A percentile compares a stretch with the other conserved stretches of the same genome.
phyloP scores from a whole-genome alignment of 2,888 invertebrate species.

The Machimus atricapillus region DNA sequence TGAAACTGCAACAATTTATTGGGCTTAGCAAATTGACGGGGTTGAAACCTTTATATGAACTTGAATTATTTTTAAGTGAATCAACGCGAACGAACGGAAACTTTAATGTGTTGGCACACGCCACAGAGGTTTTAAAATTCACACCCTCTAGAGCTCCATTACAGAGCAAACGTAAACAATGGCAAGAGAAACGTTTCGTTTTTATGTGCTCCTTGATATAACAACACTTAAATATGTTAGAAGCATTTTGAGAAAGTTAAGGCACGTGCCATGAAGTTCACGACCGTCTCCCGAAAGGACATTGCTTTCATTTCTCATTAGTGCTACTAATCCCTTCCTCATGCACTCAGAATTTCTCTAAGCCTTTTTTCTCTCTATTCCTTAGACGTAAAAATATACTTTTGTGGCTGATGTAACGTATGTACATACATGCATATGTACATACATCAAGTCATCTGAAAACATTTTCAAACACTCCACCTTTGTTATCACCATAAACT shows the following conservation, averaged over 20 bases:
- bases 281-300: not conserved
- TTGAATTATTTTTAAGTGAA: constrained; percentile 8
- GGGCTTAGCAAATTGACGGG: not conserved
- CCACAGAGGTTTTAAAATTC: constrained; percentile 30
- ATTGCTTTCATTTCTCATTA: not conserved
- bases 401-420: not conserved
- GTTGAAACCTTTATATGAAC: constrained; percentile 15
- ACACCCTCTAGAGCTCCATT: constrained; percentile 5
- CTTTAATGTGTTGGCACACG: constrained; percentile 30
- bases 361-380: not conserved
- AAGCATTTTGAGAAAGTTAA: not conserved
- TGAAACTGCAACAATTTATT: not conserved
- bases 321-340: not conserved
- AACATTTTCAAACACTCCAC: constrained; percentile 4
- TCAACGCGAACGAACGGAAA: constrained; percentile 22
- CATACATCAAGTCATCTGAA: not conserved
- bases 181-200: not conserved
- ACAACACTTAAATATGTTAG: not conserved
- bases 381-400: not conserved
- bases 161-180: not conserved
- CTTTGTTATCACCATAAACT: constrained; percentile 19
- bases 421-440: no score
- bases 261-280: not conserved
- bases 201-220: not conserved
- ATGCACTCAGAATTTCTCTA: not conserved